phyloP scores from a whole-genome alignment of 2,113 vertebrate genomes.

The Dromaius novaehollandiae region DNA sequence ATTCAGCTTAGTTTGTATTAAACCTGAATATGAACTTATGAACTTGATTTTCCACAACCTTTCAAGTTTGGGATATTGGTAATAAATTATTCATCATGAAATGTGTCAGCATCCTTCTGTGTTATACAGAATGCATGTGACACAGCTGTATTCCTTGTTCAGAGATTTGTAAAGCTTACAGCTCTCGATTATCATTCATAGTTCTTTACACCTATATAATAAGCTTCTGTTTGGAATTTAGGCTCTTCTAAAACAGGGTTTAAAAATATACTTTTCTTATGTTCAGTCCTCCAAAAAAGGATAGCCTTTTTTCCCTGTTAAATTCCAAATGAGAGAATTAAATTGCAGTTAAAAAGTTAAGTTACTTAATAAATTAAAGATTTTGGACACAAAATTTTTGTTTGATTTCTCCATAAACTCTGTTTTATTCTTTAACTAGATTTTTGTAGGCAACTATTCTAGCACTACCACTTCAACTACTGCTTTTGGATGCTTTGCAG shows the following conservation, averaged over 20 bases:
- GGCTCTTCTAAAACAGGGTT: neutral
- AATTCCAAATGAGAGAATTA: neutral
- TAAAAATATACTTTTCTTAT: neutral
- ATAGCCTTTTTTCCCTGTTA: neutral
- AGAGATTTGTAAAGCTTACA: neutral
- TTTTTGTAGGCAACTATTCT: neutral
- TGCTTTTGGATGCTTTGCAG: neutral
- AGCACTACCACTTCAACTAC: neutral
- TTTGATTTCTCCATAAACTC: neutral
- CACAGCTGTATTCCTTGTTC: neutral
- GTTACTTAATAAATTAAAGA: neutral
- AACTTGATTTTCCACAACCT: neutral
- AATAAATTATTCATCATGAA: neutral
- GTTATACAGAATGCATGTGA: neutral
- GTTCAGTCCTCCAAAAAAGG: neutral
- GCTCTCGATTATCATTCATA: neutral
- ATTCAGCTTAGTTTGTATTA: slow-evolving; percentile 30
- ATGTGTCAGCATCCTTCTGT: neutral
- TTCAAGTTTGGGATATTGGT: neutral
- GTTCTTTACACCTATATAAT: neutral
- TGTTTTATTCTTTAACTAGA: neutral
- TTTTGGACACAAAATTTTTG: neutral
- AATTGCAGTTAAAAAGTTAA: neutral
- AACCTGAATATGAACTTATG: slow-evolving; percentile 25
- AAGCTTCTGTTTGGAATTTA: neutral